A percentile compares a stretch with the other conserved stretches of the same genome.
Evolutionary conservation across 2,797 vertebrate species (phyloP).

Genomic region (Anguilla obscura): DNA sequence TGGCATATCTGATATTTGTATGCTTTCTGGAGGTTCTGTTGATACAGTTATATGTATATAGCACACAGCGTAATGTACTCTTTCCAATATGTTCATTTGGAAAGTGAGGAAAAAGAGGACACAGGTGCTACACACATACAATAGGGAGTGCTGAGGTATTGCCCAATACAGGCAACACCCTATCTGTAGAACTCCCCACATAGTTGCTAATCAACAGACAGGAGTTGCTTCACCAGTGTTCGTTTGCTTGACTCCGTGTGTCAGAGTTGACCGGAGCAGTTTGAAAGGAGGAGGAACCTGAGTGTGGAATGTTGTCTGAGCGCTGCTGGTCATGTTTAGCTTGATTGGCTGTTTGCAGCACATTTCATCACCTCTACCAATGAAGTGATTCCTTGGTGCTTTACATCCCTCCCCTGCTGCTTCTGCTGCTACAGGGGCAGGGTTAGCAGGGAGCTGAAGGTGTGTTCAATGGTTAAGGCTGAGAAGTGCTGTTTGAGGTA

Average conservation of each 20-base stretch:
- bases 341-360: not conserved
- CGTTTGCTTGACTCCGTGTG: not conserved
- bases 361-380: not conserved
- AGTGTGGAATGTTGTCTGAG: not conserved
- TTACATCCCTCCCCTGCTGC: not conserved
- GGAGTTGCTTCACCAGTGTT: conserved; percentile 10
- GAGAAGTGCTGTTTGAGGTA: not conserved
- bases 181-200: conserved; percentile 7
- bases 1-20: not conserved
- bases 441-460: not conserved
- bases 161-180: conserved; percentile 36
- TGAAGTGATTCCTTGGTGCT: not conserved
- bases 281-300: not conserved
- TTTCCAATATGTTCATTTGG: too few species aligned
- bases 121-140: conserved; percentile 40
- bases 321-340: not conserved
- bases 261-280: conserved; percentile 8
- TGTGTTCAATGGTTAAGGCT: not conserved
- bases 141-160: conserved; percentile 29
- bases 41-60: not conserved
- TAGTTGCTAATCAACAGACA: conserved; percentile 1
- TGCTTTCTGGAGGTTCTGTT: not conserved
- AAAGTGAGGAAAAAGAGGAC: conserved; percentile 5
- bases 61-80: too few species aligned
- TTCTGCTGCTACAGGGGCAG: not conserved